Percentiles rank a stretch among this genome's conserved stretches.
Evolutionary conservation across 2,888 invertebrate species (phyloP).

Genomic region (Autographa pulchrina): DNA sequence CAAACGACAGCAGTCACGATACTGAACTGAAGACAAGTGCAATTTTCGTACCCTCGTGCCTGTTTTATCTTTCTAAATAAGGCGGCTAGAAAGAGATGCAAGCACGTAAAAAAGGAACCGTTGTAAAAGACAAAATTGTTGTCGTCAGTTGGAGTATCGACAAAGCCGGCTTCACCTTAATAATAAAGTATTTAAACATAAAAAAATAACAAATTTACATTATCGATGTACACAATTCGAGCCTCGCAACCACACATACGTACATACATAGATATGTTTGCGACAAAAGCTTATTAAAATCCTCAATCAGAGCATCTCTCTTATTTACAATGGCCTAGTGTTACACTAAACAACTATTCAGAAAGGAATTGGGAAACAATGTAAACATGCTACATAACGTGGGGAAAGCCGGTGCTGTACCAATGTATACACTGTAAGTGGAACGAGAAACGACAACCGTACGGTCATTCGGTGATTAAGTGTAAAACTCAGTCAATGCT

Average conservation of each 20-base stretch:
- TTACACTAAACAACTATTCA: slow-evolving; percentile 73
- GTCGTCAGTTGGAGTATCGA: slow-evolving; percentile 8
- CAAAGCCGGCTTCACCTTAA: slow-evolving; percentile 9
- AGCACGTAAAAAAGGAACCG: not conserved
- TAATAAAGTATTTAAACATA: slow-evolving; percentile 42
- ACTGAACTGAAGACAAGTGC: slow-evolving; percentile 13
- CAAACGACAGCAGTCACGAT: slow-evolving; percentile 19
- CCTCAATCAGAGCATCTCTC: slow-evolving; percentile 70
- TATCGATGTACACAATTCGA: slow-evolving; percentile 64
- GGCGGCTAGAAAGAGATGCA: slow-evolving; percentile 27
- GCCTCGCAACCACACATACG: slow-evolving; percentile 75
- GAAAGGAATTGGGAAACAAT: slow-evolving; percentile 78
- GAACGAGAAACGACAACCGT: slow-evolving; percentile 40
- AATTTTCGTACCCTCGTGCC: slow-evolving; percentile 6
- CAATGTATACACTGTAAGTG: slow-evolving; percentile 30
- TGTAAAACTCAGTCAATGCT: slow-evolving; percentile 80
- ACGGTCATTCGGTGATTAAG: slow-evolving; percentile 59
- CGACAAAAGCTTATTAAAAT: slow-evolving; percentile 85
- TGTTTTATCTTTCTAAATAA: slow-evolving; percentile 29
- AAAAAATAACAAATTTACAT: slow-evolving; percentile 64
- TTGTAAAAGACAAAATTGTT: slow-evolving; percentile 11
- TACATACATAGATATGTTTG: slow-evolving; percentile 86
- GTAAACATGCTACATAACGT: slow-evolving; percentile 73
- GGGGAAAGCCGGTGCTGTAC: slow-evolving; percentile 64
- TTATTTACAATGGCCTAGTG: slow-evolving; percentile 74